Evolutionary conservation across 2,888 invertebrate species (phyloP).

Genomic region (Pollenia griseotomentosa): DNA sequence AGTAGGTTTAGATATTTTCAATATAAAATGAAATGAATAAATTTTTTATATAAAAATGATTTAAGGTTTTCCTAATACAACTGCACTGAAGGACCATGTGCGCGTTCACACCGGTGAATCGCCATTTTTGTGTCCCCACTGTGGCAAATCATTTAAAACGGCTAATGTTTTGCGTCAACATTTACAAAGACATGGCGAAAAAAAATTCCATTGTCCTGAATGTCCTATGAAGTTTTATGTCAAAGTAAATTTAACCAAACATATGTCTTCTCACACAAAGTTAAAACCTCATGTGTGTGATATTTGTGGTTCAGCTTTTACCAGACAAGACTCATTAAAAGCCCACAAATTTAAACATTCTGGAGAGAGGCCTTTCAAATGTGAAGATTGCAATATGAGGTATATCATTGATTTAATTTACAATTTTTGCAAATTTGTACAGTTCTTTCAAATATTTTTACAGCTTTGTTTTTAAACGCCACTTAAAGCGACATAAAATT

Average conservation of each 20-base stretch:
- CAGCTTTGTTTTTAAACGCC: conserved; percentile 86
- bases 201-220: conserved; percentile 85
- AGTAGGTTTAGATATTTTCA: conserved; percentile 38
- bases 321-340: conserved; percentile 86
- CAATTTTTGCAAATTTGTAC: conserved; percentile 80
- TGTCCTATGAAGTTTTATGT: conserved; percentile 85
- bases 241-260: conserved; percentile 82
- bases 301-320: conserved; percentile 86
- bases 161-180: conserved; percentile 86
- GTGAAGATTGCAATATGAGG: conserved; percentile 77
- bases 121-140: conserved; percentile 86
- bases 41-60: background rate
- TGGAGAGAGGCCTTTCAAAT: conserved; percentile 83
- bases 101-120: conserved; percentile 85
- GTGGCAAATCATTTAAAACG: conserved; percentile 85
- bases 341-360: conserved; percentile 88
- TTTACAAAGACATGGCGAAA: conserved; percentile 86
- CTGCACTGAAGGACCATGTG: conserved; percentile 85
- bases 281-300: conserved; percentile 86
- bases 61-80: conserved; percentile 65
- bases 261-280: conserved; percentile 86
- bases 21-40: background rate
- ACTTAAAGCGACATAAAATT: conserved; percentile 86
- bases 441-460: conserved; percentile 82
- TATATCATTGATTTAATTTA: conserved; percentile 81